These are phyloP conservation scores for Escarpia spicata DNA, from an alignment of 2,888 invertebrate genomes.

Conservation along the genomic window DNA sequence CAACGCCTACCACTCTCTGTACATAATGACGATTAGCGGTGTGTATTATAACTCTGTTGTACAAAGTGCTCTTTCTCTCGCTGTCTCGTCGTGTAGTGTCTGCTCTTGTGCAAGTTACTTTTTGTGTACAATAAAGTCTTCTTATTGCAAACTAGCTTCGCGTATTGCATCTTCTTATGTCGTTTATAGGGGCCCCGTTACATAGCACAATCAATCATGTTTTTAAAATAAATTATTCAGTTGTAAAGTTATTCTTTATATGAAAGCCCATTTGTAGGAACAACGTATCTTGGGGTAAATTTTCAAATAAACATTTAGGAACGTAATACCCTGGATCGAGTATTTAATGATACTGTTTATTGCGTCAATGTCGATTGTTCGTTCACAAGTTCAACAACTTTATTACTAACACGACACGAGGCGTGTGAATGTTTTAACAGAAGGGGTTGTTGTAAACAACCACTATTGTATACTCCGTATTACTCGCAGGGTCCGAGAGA, in stretches of 20 bases:
- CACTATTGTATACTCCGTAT: background rate
- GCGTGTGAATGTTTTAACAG: background rate
- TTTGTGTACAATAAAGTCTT: constrained; percentile 14
- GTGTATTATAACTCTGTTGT: constrained; percentile 10
- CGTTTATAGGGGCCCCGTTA: background rate
- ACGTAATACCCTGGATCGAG: too few species aligned
- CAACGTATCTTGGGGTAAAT: too few species aligned
- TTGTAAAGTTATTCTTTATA: too few species aligned
- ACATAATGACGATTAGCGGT: constrained; percentile 16
- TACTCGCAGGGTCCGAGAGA: background rate
- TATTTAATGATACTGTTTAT: too few species aligned
- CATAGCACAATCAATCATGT: background rate
- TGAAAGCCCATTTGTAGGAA: too few species aligned
- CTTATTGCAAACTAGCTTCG: background rate
- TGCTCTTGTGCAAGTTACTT: constrained; percentile 16
- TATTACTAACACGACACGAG: background rate
- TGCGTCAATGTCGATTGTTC: too few species aligned
- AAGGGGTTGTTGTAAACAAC: background rate
- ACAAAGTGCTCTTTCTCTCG: constrained; percentile 16
- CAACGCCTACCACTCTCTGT: background rate
- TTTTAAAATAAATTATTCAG: too few species aligned
- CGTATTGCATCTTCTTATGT: background rate
- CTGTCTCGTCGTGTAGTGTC: constrained; percentile 5
- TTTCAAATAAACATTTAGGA: too few species aligned
- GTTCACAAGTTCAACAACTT: too few species aligned